Conservation (phyloP, 2,797 vertebrate genomes). For the Malacoraja senta region DNA sequence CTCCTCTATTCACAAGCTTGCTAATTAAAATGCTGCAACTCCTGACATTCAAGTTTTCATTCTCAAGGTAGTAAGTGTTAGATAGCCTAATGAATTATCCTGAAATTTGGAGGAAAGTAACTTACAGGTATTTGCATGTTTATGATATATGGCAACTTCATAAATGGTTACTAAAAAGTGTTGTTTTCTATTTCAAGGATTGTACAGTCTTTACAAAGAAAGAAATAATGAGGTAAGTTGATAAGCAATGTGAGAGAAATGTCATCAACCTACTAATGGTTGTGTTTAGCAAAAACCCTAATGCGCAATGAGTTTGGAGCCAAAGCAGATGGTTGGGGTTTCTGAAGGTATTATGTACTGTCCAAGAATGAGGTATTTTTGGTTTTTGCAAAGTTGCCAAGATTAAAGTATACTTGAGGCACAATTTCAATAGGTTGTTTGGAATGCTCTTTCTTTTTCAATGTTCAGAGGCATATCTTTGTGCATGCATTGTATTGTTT, state of each 20-base stretch:
- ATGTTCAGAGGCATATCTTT: background rate
- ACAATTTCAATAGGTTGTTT: background rate
- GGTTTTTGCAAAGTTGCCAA: background rate
- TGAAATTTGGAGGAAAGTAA: background rate
- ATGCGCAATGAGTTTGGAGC: background rate
- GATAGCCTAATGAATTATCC: background rate
- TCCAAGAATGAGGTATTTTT: background rate
- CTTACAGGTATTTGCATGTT: background rate
- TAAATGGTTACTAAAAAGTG: background rate
- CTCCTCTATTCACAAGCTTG: no score
- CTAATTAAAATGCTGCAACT: no score
- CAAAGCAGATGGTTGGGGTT: background rate
- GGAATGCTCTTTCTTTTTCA: background rate
- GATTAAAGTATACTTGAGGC: background rate
- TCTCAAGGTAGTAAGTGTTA: background rate
- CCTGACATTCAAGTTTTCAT: background rate
- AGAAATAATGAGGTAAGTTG: constrained; percentile 19
- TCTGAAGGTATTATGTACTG: background rate
- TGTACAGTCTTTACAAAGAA: constrained; percentile 29
- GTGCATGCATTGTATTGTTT: background rate
- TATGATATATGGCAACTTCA: background rate
- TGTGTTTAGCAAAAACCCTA: background rate
- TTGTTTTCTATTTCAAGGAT: background rate
- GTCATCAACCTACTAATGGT: background rate
- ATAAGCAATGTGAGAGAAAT: background rate